A percentile compares a stretch with the other conserved stretches of the same genome.
phyloP scores from a whole-genome alignment of 2,797 vertebrate species.

The Sitta carolinensis region DNA sequence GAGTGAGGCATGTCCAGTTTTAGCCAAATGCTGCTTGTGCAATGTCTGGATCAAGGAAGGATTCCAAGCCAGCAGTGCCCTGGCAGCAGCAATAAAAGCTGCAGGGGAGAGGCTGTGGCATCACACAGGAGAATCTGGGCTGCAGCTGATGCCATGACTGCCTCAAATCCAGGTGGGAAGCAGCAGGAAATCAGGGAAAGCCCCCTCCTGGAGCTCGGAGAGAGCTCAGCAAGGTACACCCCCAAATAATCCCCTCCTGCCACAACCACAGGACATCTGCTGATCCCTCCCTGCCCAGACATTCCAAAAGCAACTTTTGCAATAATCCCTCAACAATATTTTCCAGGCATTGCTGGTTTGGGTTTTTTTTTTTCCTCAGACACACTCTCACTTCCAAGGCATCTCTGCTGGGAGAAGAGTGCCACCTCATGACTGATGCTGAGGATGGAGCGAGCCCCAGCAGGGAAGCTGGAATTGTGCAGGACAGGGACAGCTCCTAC shows the following conservation, averaged over 20 bases:
- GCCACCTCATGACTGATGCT: constrained; percentile 54
- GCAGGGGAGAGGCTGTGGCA: background rate
- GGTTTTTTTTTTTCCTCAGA: background rate
- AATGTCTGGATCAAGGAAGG: accelerated
- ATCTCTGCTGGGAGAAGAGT: constrained; percentile 45
- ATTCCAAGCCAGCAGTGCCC: background rate
- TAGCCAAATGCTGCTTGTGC: background rate
- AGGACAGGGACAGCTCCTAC: background rate
- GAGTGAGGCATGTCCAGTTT: background rate
- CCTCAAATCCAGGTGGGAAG: background rate
- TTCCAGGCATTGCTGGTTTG: background rate
- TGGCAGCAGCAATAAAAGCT: background rate
- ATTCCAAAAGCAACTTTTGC: background rate
- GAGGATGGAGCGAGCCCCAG: background rate
- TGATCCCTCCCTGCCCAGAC: background rate
- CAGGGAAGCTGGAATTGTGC: background rate
- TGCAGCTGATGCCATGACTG: background rate
- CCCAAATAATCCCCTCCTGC: background rate
- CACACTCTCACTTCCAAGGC: background rate
- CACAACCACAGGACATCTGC: accelerated
- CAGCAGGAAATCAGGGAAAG: background rate
- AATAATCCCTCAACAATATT: background rate
- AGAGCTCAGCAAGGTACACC: background rate
- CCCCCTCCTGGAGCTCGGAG: background rate
- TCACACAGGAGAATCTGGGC: accelerated